Evolutionary conservation across 2,888 invertebrate species (phyloP), one percentile per base, ranked within the genome.

Genomic region (Eupsilia transversa): DNA sequence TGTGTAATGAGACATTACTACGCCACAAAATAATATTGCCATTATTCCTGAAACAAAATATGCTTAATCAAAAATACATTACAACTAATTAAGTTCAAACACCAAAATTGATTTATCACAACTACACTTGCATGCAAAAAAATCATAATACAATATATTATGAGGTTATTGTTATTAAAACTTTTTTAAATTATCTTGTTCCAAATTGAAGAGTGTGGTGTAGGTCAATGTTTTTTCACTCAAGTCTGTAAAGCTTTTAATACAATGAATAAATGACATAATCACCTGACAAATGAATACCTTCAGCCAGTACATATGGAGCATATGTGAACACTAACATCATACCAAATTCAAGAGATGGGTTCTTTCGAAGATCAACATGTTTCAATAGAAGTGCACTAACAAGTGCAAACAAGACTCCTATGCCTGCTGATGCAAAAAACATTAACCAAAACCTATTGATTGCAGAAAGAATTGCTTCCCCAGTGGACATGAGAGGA

Each of bases 1-100:
- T 23, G 99, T 99, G 94, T 99, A 99, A 94, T 99, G 99, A 0
- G 99, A 99, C 99, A 99, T 99, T 1, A 99, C 99, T 91, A 99
- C 99, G 12, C 99, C 99, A 96, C 99, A 99, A 93, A 99, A 99
- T 86, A 99, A 95, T 90, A 99, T 99, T 12, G 99, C 99, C 99
- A 99, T 99, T 77, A 99, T 99, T 80, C 99, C 99, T 98, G 96
- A 88, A 94, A 97, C 7, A 75, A 77, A 75, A 35, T 17, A 63
- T 43, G 14, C 33, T 17, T 30, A 43, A 5, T 12, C 12, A 14
- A 38, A 33, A 23, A n/a, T 10, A 35, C 3, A 49, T 38, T 23
- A 43, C 5, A 23, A 27, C 12, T 10, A 49, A 43, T 70, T 35
- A 12, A 27, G n/a, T 59, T 46, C 6, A 73, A 23, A 20, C 6